Percentiles rank a stretch among this genome's conserved stretches.
phyloP scores from a whole-genome alignment of 2,113 vertebrate genomes.

The Tapirus terrestris region DNA sequence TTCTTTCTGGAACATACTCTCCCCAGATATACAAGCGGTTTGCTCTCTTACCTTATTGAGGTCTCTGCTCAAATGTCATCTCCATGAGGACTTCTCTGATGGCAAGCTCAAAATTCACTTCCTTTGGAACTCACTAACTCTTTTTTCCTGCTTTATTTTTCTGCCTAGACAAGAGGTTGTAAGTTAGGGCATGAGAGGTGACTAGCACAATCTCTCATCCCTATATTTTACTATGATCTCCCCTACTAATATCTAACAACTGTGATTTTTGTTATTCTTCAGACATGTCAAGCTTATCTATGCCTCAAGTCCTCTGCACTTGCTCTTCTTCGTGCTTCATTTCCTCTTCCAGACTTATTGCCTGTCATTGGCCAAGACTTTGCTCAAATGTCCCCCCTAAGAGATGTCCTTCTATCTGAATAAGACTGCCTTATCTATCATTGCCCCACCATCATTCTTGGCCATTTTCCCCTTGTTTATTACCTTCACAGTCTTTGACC shows the following conservation, averaged over 20 bases:
- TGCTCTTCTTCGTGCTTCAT: not conserved
- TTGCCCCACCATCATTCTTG: not conserved
- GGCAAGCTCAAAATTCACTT: not conserved
- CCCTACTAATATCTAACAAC: not conserved
- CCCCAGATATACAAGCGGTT: not conserved
- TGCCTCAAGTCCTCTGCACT: fast-evolving
- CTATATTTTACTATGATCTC: not conserved
- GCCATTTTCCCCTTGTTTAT: not conserved
- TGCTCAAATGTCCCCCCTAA: not conserved
- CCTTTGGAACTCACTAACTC: not conserved
- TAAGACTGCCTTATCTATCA: not conserved
- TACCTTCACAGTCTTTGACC: not conserved
- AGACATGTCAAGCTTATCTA: not conserved
- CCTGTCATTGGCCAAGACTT: not conserved
- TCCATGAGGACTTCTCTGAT: not conserved
- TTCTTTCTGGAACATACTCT: not conserved
- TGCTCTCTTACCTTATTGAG: not conserved
- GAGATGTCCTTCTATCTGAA: not conserved
- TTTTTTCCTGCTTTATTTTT: not conserved
- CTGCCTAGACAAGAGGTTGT: not conserved
- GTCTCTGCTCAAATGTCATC: not conserved
- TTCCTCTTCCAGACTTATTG: not conserved
- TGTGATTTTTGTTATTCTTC: not conserved
- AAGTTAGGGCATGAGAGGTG: not conserved
- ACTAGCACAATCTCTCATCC: not conserved